Base-by-base conservation (phyloP, 2,113 vertebrate species). In the Ammospiza caudacuta region DNA sequence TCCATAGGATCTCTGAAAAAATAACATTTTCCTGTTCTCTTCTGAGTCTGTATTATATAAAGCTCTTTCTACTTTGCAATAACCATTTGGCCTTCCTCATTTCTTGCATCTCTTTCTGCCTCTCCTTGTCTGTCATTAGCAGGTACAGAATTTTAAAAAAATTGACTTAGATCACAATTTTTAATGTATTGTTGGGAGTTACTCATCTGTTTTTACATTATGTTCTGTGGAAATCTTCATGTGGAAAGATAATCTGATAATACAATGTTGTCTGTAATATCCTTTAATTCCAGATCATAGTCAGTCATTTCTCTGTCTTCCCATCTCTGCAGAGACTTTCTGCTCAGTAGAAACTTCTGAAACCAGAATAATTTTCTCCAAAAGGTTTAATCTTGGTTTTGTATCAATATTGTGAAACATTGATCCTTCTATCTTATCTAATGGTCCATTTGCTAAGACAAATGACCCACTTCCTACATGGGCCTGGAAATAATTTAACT, bases 401-500 rank as follows among this genome's bases (percentile, higher is more conserved):
- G 9, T 90, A 83, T 46, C 16, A 24, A 46, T 75, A 82, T 44
- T 0, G 1, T 64, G 13, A 82, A 84, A 61, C 68, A 78, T 49
- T 31, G 62, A 89, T 87, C 61, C 8, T 84, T 82, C 24, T 35
- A 12, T 78, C 9, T 92, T 76, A 57, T 39, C 29, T 64, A 52
- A 33, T 55, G 41, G 21, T 41, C 87, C 24, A 52, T 94, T 77
- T 84, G 14, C 39, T 49, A 68, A 79, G 66, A 75, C 6, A 72
- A 92, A 82, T 44, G 15, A 62, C 39, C 25, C 14, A 46, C 54
- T 90, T 85, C 54, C 28, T 59, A 18, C 37, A 49, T 41, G 29
- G n/a, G 62, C 47, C 58, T 93, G 54, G 47, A 73, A 94, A 87
- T 85, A 95, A 83, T 91, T 90, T 61, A 44, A 37, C 41, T 61